phyloP scores from a whole-genome alignment of 2,888 invertebrate genomes.

The Phortica magna region DNA sequence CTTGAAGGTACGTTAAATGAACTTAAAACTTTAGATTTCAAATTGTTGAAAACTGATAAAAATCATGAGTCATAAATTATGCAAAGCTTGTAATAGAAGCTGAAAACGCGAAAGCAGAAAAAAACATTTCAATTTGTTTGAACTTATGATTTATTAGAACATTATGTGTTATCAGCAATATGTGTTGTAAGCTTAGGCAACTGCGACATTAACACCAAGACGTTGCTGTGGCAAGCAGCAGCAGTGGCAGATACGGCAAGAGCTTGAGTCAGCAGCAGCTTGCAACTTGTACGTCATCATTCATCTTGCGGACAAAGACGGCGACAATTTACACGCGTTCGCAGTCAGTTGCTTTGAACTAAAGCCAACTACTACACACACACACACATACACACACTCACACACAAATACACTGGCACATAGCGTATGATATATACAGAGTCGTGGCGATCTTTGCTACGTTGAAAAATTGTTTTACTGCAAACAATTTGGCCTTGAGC shows the following conservation, averaged over 20 bases:
- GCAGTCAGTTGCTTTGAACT: not conserved
- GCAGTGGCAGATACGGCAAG: not conserved
- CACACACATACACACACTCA: not conserved
- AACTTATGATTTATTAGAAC: slow-evolving; percentile 32
- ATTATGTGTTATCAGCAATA: slow-evolving; percentile 24
- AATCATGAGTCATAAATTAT: not conserved
- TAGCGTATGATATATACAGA: not conserved
- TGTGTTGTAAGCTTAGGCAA: slow-evolving; percentile 4
- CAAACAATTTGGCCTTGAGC: slow-evolving; percentile 66
- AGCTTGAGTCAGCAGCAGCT: not conserved
- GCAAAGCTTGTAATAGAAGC: not conserved
- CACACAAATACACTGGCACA: not conserved
- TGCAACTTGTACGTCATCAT: slow-evolving; percentile 48
- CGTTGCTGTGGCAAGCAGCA: slow-evolving; percentile 1
- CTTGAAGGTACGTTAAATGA: not conserved
- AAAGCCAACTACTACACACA: slow-evolving; percentile 1
- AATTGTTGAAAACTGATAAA: not conserved
- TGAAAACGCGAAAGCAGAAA: not conserved
- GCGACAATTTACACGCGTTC: slow-evolving; percentile 30
- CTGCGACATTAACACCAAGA: slow-evolving; percentile 17
- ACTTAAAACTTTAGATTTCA: not conserved
- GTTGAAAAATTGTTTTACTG: slow-evolving; percentile 67
- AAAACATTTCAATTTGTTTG: slow-evolving; percentile 19
- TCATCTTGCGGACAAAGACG: slow-evolving; percentile 66
- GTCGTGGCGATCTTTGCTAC: slow-evolving; percentile 34